A percentile compares a stretch with the other conserved stretches of the same genome.
Conservation (phyloP, 2,113 vertebrate species). For the Gorsachius goisagi region DNA sequence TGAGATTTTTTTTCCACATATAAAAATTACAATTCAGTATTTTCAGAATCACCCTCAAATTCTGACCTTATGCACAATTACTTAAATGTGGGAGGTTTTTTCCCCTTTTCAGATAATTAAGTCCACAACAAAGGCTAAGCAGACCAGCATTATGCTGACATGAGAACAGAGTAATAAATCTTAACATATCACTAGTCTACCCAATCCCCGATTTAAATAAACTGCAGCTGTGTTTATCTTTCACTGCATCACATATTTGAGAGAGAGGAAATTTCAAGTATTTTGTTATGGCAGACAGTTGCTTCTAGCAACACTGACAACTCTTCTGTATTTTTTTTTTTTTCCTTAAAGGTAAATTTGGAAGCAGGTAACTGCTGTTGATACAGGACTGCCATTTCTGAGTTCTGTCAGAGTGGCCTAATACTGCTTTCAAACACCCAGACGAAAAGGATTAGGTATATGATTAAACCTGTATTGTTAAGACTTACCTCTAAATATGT, state of each 20-base stretch:
- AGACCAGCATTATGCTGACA: neutral
- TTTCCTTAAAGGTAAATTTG: neutral
- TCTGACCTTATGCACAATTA: neutral
- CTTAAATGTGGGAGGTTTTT: accelerated
- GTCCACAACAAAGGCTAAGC: neutral
- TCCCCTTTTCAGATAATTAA: neutral
- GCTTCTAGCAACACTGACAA: neutral
- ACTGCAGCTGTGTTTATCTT: neutral
- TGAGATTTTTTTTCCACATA: neutral
- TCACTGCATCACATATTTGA: neutral
- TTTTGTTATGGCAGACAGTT: neutral
- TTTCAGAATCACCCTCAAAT: neutral
- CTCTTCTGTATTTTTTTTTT: neutral
- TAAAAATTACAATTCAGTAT: neutral
- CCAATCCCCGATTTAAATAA: neutral
- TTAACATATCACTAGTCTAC: neutral
- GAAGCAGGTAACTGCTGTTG: neutral
- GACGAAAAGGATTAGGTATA: neutral
- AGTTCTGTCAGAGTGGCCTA: neutral
- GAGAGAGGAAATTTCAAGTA: neutral
- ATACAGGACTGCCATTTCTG: neutral
- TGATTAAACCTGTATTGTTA: neutral
- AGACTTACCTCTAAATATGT: neutral
- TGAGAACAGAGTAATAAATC: neutral
- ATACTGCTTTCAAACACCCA: neutral